Evolutionary conservation across 1,140 invertebrate genomes (phyloP), one percentile per base, ranked within the genome.

Genomic region (Drosophila pachea): DNA sequence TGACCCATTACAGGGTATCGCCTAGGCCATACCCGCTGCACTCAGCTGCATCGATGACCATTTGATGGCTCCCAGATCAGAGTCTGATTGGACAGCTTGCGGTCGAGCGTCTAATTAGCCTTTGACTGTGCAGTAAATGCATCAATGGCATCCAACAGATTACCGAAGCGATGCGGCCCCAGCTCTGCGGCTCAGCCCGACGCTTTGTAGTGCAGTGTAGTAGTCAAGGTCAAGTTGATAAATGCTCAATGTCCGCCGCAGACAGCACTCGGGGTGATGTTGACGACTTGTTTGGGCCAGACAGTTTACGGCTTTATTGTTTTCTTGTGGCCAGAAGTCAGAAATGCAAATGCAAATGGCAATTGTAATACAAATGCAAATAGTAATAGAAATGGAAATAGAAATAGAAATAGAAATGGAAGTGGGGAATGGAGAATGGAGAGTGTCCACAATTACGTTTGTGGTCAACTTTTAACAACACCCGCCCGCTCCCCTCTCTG

Each of bases 21-120:
- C 22, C 16, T 12, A 29, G 2, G 7, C 11, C 14, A 4, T 22
- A 3, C 22, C 22, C n/a, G n/a, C n/a, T n/a, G n/a, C n/a, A n/a
- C n/a, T n/a, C n/a, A n/a, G n/a, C 11, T 33, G 12, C 33, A 40
- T 7, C 4, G 6, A n/a, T 63, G 53, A 14, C 32, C 68, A 40
- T 53, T 70, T 68, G 45, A 73, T 72, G 49, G 58, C 45, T 29
- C 63, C 60, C 49, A 67, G 42, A 67, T 55, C 68, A 48, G 52
- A 56, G 12, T 49, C 31, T 31, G 43, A 49, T 16, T 33, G 16
- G 53, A 65, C 61, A 54, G 55, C 14, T 53, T 60, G 48, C 45
- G 48, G 68, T 35, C 40, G 54, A 71, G 42, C 49, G 49, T 48
- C 35, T 67, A 71, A 71, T 71, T 71, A 71, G 49, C 48, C 40